phyloP scores from a whole-genome alignment of 2,888 invertebrate genomes.

The Hylaea fasciaria region DNA sequence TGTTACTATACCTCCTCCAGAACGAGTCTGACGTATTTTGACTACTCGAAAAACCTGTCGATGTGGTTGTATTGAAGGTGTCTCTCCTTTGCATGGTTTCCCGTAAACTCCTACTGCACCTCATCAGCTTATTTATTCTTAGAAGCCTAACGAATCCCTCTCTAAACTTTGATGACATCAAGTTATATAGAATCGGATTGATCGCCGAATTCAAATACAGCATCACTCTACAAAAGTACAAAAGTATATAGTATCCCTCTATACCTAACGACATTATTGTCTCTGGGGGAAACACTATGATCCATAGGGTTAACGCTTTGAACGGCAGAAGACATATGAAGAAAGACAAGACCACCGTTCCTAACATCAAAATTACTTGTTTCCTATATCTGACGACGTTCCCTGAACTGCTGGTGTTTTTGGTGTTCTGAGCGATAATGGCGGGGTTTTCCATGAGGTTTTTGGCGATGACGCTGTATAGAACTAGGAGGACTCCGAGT shows the following conservation, averaged over 20 bases:
- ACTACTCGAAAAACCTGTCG: constrained; percentile 85
- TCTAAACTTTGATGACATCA: constrained; percentile 96
- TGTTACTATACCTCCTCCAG: constrained; percentile 86
- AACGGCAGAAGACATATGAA: constrained; percentile 96
- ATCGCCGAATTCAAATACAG: constrained; percentile 95
- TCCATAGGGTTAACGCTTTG: constrained; percentile 94
- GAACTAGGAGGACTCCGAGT: constrained; percentile 90
- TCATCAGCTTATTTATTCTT: constrained; percentile 75
- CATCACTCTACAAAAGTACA: constrained; percentile 95
- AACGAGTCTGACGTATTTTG: constrained; percentile 86
- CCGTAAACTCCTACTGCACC: constrained; percentile 71
- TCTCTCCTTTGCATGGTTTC: constrained; percentile 87
- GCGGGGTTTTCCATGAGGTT: constrained; percentile 93
- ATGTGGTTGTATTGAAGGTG: constrained; percentile 87
- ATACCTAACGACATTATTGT: constrained; percentile 88
- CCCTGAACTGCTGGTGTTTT: constrained; percentile 74
- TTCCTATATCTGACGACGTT: constrained; percentile 90
- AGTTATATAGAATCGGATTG: constrained; percentile 95
- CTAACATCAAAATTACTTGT: constrained; percentile 94
- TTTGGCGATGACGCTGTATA: constrained; percentile 94
- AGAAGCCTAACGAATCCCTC: constrained; percentile 90
- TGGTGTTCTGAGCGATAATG: constrained; percentile 86
- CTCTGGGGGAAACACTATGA: constrained; percentile 90
- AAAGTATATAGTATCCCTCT: constrained; percentile 92
- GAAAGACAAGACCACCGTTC: constrained; percentile 95